phyloP scores from a whole-genome alignment of 1,140 invertebrate species.

The Paraescarpia echinospica region DNA sequence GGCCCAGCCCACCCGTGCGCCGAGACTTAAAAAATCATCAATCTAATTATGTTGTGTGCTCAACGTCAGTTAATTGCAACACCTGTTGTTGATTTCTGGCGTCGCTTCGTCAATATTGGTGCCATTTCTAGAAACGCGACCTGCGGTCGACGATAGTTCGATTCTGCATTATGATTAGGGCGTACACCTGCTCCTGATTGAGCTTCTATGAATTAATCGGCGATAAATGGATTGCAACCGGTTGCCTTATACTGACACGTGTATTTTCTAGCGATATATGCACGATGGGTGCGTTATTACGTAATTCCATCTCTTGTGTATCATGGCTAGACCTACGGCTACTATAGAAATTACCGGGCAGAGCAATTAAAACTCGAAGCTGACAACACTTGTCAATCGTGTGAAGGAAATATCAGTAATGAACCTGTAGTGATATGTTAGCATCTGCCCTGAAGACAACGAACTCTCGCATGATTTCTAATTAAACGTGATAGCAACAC shows the following conservation, averaged over 20 bases:
- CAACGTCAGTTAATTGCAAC: background rate
- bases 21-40: background rate
- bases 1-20: background rate
- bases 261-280: background rate
- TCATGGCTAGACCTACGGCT: background rate
- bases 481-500: background rate
- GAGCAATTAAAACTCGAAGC: background rate
- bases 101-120: background rate
- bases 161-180: background rate
- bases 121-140: background rate
- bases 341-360: background rate
- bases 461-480: background rate
- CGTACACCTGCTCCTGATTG: background rate
- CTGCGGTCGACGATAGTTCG: background rate
- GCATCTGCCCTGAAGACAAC: background rate
- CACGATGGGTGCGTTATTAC: background rate
- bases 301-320: background rate
- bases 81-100: background rate
- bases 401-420: background rate
- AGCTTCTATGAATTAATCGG: background rate
- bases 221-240: background rate
- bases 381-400: background rate
- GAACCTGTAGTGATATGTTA: background rate
- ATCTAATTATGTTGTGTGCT: background rate
- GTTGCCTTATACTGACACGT: background rate